Base-by-base conservation (phyloP, 2,797 vertebrate genomes). In the Oceanodroma leucorhoa region DNA sequence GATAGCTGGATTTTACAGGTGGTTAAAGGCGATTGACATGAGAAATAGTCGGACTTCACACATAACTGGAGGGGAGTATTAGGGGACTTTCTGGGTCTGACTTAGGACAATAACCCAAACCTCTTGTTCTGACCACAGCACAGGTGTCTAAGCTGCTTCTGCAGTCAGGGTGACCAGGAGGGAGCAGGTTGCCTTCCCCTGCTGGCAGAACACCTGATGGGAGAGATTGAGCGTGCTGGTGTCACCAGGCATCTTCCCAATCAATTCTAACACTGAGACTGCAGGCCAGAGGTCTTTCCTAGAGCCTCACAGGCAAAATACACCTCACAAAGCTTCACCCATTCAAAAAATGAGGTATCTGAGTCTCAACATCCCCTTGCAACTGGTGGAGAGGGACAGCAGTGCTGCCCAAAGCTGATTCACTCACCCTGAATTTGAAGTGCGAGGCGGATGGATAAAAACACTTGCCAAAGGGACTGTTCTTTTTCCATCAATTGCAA, bases 1-100 rank as follows among this genome's bases (percentile, higher is more conserved):
- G 29, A 15, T 1, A 21, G 11, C 13, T 45, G 21, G 5, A 6
- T 13, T 57, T 34, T 29, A 10, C 5, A 9, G 18, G 13, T 18
- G 10, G 20, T 22, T 61, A 57, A 26, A 72, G 38, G 27, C 32
- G 29, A 11, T 6, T 14, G n/a, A 13, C 0, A 3, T 17, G 32
- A 29, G 54, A 76, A 69, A 48, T 9, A 12, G 12, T 13, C 1
- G 0, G 27, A 58, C 24, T 24, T 32, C 27, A 8, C 8, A 34
- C 70, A 6, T 9, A 71, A 5, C 24, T 8, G 24, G 30, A 75
- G 45, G 53, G 24, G 41, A 67, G 32, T 32, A 36, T 3, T 34
- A 21, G 54, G 62, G 6, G 5, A 40, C n/a, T 19, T 61, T 9
- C 60, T 54, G 69, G 23, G 14, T 26, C 30, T 30, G 36, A 32